Percentiles rank a stretch among this genome's conserved stretches.
phyloP scores from a whole-genome alignment of 2,888 invertebrate species.

The Metallyticus violacea region DNA sequence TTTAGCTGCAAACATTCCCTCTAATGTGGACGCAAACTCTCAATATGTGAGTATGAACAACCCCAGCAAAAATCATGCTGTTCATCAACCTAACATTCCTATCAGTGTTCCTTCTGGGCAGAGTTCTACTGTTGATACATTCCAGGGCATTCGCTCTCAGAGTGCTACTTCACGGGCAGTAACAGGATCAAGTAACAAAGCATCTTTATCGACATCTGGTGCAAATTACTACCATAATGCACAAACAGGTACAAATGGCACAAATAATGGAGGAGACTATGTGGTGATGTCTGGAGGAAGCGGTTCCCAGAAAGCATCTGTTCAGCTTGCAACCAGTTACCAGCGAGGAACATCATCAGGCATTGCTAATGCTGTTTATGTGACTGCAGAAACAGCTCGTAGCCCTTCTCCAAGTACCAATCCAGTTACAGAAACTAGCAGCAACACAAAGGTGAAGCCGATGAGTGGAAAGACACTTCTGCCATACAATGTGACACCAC shows the following conservation, averaged over 20 bases:
- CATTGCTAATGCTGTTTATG: slow-evolving; percentile 34
- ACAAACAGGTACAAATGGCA: neutral
- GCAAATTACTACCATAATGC: slow-evolving; percentile 24
- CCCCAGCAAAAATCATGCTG: neutral
- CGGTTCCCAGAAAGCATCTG: slow-evolving; percentile 20
- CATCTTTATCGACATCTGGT: neutral
- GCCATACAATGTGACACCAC: slow-evolving; percentile 86
- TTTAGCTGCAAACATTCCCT: neutral
- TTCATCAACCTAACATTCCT: neutral
- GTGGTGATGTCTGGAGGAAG: slow-evolving; percentile 32
- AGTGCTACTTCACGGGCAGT: neutral
- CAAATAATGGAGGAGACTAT: slow-evolving; percentile 25
- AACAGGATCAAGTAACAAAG: neutral
- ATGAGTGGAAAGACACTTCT: slow-evolving; percentile 63
- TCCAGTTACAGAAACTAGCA: slow-evolving; percentile 37
- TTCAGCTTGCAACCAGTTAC: slow-evolving; percentile 37
- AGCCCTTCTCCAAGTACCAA: slow-evolving; percentile 53
- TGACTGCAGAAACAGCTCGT: slow-evolving; percentile 43
- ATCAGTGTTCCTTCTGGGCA: neutral
- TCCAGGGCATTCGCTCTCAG: neutral
- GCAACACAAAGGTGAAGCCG: slow-evolving; percentile 37
- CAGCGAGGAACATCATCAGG: slow-evolving; percentile 35
- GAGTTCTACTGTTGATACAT: slow-evolving; percentile 12
- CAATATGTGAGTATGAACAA: neutral
- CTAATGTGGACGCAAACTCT: neutral